These are phyloP conservation scores for Ariolimax columbianus DNA, from an alignment of 2,888 invertebrate genomes.

Conservation along the genomic window DNA sequence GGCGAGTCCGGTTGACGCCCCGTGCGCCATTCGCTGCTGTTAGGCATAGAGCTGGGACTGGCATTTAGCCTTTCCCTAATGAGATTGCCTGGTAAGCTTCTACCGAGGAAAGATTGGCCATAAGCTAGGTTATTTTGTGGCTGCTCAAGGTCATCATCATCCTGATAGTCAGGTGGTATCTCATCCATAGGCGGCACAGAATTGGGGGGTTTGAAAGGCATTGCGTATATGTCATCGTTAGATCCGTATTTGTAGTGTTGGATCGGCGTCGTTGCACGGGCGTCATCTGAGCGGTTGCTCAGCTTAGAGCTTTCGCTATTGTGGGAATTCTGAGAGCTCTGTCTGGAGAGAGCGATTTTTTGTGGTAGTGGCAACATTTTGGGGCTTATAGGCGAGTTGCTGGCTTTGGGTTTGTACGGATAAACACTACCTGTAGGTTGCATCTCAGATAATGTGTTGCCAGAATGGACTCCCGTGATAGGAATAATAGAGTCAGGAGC, in stretches of 20 bases:
- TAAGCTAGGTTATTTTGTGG: slow-evolving; percentile 52
- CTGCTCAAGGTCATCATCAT: slow-evolving; percentile 50
- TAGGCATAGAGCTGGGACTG: slow-evolving; percentile 17
- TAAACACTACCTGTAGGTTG: background rate
- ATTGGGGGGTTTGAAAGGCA: background rate
- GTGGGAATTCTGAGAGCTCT: slow-evolving; percentile 60
- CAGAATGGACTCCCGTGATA: background rate
- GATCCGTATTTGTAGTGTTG: slow-evolving; percentile 27
- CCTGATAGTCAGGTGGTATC: slow-evolving; percentile 63
- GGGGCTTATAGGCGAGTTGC: slow-evolving; percentile 42
- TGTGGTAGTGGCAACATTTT: slow-evolving; percentile 52
- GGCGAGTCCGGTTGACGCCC: slow-evolving; percentile 2
- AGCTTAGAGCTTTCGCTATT: slow-evolving; percentile 60
- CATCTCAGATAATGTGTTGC: background rate
- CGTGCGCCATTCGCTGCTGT: slow-evolving; percentile 10
- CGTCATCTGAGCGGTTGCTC: slow-evolving; percentile 54
- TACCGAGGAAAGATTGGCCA: slow-evolving; percentile 50
- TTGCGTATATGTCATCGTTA: slow-evolving; percentile 34
- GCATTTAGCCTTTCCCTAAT: slow-evolving; percentile 50
- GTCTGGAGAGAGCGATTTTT: slow-evolving; percentile 53
- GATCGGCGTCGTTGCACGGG: slow-evolving; percentile 28
- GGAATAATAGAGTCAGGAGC: background rate
- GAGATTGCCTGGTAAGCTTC: slow-evolving; percentile 50
- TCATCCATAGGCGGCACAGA: slow-evolving; percentile 24
- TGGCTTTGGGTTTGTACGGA: slow-evolving; percentile 24